Conservation (phyloP, 1,140 invertebrate genomes). For the Parapsyche elsis region DNA sequence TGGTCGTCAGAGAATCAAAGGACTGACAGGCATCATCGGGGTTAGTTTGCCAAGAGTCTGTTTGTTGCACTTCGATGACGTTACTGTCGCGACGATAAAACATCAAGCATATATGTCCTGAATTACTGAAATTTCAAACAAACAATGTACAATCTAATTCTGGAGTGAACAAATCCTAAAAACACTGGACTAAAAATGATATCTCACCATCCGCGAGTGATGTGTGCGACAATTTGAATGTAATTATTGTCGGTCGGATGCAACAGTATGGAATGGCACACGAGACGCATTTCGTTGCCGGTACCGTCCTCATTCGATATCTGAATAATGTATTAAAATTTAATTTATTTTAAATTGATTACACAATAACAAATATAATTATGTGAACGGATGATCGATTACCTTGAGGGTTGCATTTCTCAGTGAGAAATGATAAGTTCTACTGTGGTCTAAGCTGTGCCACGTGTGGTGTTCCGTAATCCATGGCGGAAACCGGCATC, state of each 20-base stretch:
- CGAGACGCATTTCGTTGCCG: conserved; percentile 71
- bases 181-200: no score
- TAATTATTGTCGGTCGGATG: conserved; percentile 71
- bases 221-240: conserved; percentile 76
- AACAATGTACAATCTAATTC: background rate
- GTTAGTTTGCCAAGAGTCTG: conserved; percentile 65
- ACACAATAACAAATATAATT: background rate
- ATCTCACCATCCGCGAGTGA: conserved; percentile 79
- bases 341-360: background rate
- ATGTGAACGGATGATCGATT: background rate
- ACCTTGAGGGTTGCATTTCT: conserved; percentile 80
- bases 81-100: conserved; percentile 82
- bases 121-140: conserved; percentile 72
- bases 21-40: conserved; percentile 70
- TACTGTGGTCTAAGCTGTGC: conserved; percentile 80
- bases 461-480: conserved; percentile 80
- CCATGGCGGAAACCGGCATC: conserved; percentile 82
- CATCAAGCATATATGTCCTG: conserved; percentile 86
- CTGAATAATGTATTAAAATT: conserved; percentile 59
- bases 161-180: no score
- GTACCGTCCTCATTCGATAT: conserved; percentile 68
- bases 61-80: conserved; percentile 83
- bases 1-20: conserved; percentile 66
- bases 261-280: conserved; percentile 75
- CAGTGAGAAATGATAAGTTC: conserved; percentile 79